Evolutionary conservation across 2,113 vertebrate species (phyloP).

Genomic region (Podarcis muralis): DNA sequence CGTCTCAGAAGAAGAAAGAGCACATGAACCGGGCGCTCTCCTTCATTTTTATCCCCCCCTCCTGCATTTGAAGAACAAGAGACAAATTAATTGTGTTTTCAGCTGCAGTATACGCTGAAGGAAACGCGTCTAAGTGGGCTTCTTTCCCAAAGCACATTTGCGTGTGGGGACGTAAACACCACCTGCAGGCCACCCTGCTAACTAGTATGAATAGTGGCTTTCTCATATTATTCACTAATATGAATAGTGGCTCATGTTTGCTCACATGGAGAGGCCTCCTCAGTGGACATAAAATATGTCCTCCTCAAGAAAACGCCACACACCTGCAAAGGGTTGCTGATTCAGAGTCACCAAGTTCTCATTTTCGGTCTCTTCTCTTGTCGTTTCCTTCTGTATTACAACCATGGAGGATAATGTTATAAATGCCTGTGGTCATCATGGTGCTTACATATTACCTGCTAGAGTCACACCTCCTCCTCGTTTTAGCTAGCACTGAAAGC

Average conservation of each 20-base stretch:
- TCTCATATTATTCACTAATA: neutral
- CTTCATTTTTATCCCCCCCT: neutral
- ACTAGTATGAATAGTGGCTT: neutral
- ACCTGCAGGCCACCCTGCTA: neutral
- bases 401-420: too few relatives aligned
- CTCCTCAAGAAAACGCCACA: too few relatives aligned
- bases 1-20: slow-evolving; percentile 23
- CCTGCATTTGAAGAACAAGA: neutral
- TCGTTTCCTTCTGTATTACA: neutral
- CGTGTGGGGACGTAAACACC: neutral
- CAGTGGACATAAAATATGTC: too few relatives aligned
- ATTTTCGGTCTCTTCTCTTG: neutral
- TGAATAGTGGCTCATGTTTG: neutral
- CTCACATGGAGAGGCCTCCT: too few relatives aligned
- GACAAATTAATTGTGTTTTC: neutral
- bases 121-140: neutral
- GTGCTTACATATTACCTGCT: too few relatives aligned
- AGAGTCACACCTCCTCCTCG: too few relatives aligned
- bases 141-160: neutral
- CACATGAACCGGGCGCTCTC: neutral
- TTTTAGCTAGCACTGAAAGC: too few relatives aligned
- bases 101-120: neutral
- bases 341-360: neutral
- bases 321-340: too few relatives aligned
- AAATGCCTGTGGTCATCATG: too few relatives aligned